These are phyloP conservation scores for Xestoiulus laeticollis DNA, from an alignment of 2,888 invertebrate genomes.

Conservation along the genomic window DNA sequence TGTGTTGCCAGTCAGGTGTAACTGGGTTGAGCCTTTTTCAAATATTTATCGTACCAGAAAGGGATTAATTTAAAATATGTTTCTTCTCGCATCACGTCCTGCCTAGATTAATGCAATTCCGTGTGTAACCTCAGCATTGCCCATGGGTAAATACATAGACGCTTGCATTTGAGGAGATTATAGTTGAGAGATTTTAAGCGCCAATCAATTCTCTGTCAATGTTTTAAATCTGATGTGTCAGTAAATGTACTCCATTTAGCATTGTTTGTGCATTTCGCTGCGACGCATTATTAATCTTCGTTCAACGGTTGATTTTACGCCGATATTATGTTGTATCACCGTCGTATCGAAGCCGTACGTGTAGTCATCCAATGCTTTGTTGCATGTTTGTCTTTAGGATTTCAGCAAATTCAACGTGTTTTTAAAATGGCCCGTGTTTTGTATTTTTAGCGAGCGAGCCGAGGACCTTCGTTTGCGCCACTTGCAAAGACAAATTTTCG, in stretches of 20 bases:
- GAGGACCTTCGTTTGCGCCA: constrained; percentile 53
- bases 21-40: not conserved
- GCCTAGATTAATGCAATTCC: not conserved
- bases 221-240: not conserved
- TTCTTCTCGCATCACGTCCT: not conserved
- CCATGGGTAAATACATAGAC: not conserved
- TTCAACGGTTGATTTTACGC: not conserved
- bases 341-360: not conserved
- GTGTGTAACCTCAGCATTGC: not conserved
- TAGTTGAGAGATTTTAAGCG: not conserved
- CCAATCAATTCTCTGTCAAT: constrained; percentile 10
- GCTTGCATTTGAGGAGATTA: not conserved
- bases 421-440: not conserved
- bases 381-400: constrained; percentile 5
- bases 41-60: not conserved
- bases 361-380: not conserved
- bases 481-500: constrained; percentile 55
- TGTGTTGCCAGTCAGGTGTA: not conserved
- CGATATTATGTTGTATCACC: not conserved
- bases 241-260: not conserved
- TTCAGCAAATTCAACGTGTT: not conserved
- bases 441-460: constrained; percentile 50
- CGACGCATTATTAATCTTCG: not conserved
- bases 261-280: not conserved
- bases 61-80: not conserved